These are phyloP conservation scores for Cosmopolites sordidus DNA, from an alignment of 2,888 invertebrate species.

Conservation along the genomic window DNA sequence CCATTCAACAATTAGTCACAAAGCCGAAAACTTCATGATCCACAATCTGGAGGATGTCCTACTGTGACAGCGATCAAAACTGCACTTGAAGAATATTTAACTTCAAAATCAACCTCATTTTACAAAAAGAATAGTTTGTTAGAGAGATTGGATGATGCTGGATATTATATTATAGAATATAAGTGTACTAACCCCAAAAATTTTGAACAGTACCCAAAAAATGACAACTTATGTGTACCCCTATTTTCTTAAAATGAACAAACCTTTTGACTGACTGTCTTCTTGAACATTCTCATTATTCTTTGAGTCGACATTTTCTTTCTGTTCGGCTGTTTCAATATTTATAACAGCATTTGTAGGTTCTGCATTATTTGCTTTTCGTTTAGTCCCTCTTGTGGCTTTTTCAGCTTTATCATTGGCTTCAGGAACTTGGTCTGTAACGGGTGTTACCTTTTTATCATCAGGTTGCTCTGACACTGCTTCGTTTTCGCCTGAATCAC, in stretches of 20 bases:
- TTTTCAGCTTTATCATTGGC: constrained; percentile 3
- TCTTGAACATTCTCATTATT: constrained; percentile 9
- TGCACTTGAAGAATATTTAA: too few relatives aligned
- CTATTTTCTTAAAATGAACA: neutral
- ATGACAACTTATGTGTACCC: too few relatives aligned
- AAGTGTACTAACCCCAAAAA: too few relatives aligned
- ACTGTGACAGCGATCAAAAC: too few relatives aligned
- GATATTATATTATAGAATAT: too few relatives aligned
- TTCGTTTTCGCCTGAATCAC: neutral
- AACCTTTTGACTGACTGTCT: constrained; percentile 7
- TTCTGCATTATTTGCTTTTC: constrained; percentile 13
- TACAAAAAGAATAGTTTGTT: too few relatives aligned
- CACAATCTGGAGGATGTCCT: too few relatives aligned
- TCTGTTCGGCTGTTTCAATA: constrained; percentile 13
- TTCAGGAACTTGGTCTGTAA: neutral
- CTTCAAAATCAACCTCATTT: too few relatives aligned
- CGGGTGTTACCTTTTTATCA: constrained; percentile 2
- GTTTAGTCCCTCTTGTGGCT: constrained; percentile 8
- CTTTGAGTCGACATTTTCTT: constrained; percentile 17
- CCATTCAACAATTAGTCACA: too few relatives aligned
- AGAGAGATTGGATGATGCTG: too few relatives aligned
- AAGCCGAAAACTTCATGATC: too few relatives aligned
- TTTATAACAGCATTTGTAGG: constrained; percentile 1
- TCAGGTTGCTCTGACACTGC: neutral
- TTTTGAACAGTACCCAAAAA: too few relatives aligned